Evolutionary conservation across 2,888 invertebrate genomes (phyloP).

Genomic region (Erpobdella octoculata): DNA sequence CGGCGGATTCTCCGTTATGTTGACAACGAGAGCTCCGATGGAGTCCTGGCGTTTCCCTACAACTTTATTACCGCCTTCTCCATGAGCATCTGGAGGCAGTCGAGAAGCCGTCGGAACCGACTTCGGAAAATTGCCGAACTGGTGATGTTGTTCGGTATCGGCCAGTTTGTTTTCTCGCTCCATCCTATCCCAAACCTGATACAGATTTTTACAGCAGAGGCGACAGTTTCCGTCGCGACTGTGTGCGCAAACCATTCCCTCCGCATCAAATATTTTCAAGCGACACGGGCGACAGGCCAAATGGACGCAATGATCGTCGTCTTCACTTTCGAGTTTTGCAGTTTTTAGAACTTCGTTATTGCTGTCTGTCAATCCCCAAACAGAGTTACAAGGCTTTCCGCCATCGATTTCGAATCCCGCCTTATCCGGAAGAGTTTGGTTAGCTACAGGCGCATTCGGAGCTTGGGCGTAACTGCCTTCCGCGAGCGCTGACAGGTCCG

Average conservation of each 20-base stretch:
- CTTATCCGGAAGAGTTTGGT: background rate
- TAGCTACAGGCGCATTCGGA: background rate
- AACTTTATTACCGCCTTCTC: too few relatives aligned
- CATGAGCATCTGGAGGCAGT: too few relatives aligned
- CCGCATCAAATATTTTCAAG: constrained; percentile 16
- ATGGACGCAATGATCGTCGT: constrained; percentile 5
- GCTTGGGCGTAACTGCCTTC: background rate
- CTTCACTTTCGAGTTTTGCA: background rate
- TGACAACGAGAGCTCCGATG: background rate
- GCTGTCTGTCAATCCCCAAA: too few relatives aligned
- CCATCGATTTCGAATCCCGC: background rate
- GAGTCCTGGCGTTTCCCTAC: background rate
- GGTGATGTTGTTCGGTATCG: background rate
- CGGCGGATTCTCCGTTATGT: background rate
- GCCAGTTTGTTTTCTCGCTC: background rate
- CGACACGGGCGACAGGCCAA: constrained; percentile 19
- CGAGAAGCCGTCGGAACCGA: too few relatives aligned
- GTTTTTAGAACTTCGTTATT: too few relatives aligned
- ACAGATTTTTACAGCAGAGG: constrained; percentile 21
- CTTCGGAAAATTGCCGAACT: too few relatives aligned
- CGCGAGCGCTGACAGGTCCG: background rate
- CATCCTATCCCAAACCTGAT: constrained; percentile 19
- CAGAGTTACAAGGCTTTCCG: background rate
- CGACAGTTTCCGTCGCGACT: constrained; percentile 1
- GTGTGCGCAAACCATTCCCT: constrained; percentile 16